A percentile compares a stretch with the other conserved stretches of the same genome.
These are phyloP conservation scores for Agrotis clavis DNA, from an alignment of 2,888 invertebrate species.

Conservation along the genomic window DNA sequence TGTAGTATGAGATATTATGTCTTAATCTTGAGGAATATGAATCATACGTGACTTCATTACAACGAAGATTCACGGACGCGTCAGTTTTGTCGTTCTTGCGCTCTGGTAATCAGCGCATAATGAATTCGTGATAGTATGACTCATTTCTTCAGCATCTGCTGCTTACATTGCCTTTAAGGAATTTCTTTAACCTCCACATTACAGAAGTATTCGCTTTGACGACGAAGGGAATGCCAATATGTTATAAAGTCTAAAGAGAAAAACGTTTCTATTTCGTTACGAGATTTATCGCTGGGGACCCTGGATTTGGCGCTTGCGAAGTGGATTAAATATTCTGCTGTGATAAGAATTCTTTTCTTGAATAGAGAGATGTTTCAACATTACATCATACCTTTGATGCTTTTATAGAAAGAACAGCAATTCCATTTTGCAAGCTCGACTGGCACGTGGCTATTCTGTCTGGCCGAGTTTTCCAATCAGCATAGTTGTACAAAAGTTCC, in stretches of 20 bases:
- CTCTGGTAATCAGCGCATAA: conserved; percentile 49
- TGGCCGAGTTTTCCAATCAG: conserved; percentile 68
- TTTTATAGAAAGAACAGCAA: conserved; percentile 40
- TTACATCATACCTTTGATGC: conserved; percentile 32
- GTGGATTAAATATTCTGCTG: conserved; percentile 55
- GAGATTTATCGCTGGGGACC: conserved; percentile 58
- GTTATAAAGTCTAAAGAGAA: conserved; percentile 42
- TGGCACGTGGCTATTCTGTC: conserved; percentile 65
- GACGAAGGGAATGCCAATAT: conserved; percentile 17
- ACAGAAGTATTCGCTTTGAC: conserved; percentile 20
- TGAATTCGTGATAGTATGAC: conserved; percentile 53
- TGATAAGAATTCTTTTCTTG: conserved; percentile 51
- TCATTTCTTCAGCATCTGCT: conserved; percentile 45
- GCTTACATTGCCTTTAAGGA: conserved; percentile 40
- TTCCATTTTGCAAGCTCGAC: conserved; percentile 50
- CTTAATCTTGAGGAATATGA: conserved; percentile 43
- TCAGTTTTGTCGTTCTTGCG: conserved; percentile 37
- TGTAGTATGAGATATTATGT: conserved; percentile 26
- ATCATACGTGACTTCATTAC: conserved; percentile 63
- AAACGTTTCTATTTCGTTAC: conserved; percentile 29
- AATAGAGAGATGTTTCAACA: conserved; percentile 12
- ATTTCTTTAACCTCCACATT: conserved; percentile 34
- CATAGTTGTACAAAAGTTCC: conserved; percentile 74
- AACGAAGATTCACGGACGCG: conserved; percentile 24
- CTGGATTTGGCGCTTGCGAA: conserved; percentile 49